Conservation (phyloP, 2,888 invertebrate species). For the Cephus pygmeus region DNA sequence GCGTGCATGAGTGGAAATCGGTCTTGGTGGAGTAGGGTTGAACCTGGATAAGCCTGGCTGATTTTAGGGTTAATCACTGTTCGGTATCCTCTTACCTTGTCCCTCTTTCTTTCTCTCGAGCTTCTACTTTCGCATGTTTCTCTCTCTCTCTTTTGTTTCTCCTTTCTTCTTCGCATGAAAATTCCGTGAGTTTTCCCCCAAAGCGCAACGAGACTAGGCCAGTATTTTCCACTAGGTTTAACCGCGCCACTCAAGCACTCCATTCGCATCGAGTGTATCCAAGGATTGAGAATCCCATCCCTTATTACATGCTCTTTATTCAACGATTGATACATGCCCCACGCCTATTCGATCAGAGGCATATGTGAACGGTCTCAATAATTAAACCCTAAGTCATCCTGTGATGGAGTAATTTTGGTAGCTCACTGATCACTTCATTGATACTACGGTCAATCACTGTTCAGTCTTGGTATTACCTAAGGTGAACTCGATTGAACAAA, state of each 20-base stretch:
- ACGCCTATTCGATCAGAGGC: slow-evolving; percentile 54
- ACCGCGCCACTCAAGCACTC: background rate
- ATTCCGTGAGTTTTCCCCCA: background rate
- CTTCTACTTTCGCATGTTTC: background rate
- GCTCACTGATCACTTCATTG: background rate
- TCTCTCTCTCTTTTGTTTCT: background rate
- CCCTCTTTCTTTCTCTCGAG: slow-evolving; percentile 9
- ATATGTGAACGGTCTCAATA: slow-evolving; percentile 53
- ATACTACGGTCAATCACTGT: background rate
- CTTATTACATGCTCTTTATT: slow-evolving; percentile 29
- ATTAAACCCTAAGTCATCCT: slow-evolving; percentile 44
- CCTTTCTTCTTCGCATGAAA: background rate
- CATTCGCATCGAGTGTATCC: background rate
- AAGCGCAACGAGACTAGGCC: slow-evolving; percentile 14
- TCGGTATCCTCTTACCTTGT: slow-evolving; percentile 23
- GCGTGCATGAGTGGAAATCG: slow-evolving; percentile 38
- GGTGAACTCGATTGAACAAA: background rate
- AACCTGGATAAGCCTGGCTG: slow-evolving; percentile 31
- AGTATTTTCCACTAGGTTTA: slow-evolving; percentile 13
- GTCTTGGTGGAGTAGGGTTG: slow-evolving; percentile 34
- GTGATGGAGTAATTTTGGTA: background rate
- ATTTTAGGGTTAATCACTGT: slow-evolving; percentile 51
- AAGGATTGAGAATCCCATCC: background rate
- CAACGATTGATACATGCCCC: slow-evolving; percentile 32
- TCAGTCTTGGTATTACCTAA: background rate